A percentile compares a stretch with the other conserved stretches of the same genome.
phyloP scores from a whole-genome alignment of 2,113 vertebrate species.

The Xyrauchen texanus region DNA sequence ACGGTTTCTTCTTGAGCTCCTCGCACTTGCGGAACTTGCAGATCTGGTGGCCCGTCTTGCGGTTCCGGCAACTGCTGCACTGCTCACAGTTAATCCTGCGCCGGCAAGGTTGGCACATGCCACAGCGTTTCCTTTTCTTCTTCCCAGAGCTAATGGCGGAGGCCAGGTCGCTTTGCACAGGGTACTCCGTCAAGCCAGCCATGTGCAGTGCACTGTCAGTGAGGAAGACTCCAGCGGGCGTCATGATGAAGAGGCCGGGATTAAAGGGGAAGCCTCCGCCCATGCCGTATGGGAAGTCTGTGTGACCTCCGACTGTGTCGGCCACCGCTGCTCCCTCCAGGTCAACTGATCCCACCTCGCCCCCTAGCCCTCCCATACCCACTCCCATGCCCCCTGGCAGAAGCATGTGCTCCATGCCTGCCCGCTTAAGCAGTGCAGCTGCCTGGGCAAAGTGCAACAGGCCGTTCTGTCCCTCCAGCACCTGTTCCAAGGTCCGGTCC shows the following conservation, averaged over 20 bases:
- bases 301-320: constrained; percentile 88
- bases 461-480: constrained; percentile 92
- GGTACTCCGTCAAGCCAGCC: constrained; percentile 95
- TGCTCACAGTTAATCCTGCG: constrained; percentile 99
- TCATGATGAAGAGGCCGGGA: constrained; percentile 99
- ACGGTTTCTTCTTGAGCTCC: constrained; percentile 99
- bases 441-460: constrained; percentile 96
- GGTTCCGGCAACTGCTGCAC: constrained; percentile 99
- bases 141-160: constrained; percentile 97
- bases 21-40: constrained; percentile 99
- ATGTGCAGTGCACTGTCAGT: constrained; percentile 97
- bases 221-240: constrained; percentile 96
- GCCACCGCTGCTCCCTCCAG: constrained; percentile 91
- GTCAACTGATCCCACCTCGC: constrained; percentile 86
- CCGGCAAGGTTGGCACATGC: constrained; percentile 96
- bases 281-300: constrained; percentile 94
- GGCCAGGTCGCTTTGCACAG: constrained; percentile 96
- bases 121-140: constrained; percentile 98
- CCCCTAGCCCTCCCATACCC: constrained; percentile 84
- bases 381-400: constrained; percentile 89
- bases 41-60: constrained; percentile 99
- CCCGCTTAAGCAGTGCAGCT: constrained; percentile 92
- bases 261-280: constrained; percentile 96
- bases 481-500: constrained; percentile 90
- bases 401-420: constrained; percentile 96